Percentiles rank a stretch among this genome's conserved stretches.
phyloP scores from a whole-genome alignment of 2,113 vertebrate species.

The Ariopsis seemanni region DNA sequence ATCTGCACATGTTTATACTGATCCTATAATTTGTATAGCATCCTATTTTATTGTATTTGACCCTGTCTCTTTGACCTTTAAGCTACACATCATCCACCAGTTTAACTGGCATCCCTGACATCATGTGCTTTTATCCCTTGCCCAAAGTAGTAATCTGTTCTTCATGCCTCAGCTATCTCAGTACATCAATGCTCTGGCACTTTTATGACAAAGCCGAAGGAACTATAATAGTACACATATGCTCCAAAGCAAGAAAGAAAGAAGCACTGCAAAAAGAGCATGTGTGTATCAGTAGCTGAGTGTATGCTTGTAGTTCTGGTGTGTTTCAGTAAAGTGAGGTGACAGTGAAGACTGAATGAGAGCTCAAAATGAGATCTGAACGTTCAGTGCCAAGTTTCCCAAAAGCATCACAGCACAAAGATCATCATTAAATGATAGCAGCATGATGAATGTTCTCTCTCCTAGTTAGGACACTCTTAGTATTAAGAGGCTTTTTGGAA shows the following conservation, averaged over 20 bases:
- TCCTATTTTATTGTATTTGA: conserved; percentile 10
- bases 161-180: conserved; percentile 37
- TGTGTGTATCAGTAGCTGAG: neutral
- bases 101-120: conserved; percentile 10
- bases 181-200: conserved; percentile 27
- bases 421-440: no score
- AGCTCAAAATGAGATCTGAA: neutral
- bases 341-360: neutral
- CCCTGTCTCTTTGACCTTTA: conserved; percentile 1
- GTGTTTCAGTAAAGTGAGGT: neutral
- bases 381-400: no score
- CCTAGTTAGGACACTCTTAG: no score
- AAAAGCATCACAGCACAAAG: no score
- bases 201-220: conserved; percentile 22
- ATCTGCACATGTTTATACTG: conserved; percentile 11
- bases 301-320: neutral
- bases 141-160: conserved; percentile 44
- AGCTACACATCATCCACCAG: conserved; percentile 6
- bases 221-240: conserved; percentile 43
- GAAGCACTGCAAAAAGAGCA: neutral
- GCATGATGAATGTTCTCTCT: no score
- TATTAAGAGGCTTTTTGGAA: no score
- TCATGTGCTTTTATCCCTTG: conserved; percentile 48
- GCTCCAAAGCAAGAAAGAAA: conserved; percentile 16
- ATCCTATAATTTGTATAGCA: conserved; percentile 16